Evolutionary conservation across 2,888 invertebrate species (phyloP).

Genomic region (Artemia sinica): DNA sequence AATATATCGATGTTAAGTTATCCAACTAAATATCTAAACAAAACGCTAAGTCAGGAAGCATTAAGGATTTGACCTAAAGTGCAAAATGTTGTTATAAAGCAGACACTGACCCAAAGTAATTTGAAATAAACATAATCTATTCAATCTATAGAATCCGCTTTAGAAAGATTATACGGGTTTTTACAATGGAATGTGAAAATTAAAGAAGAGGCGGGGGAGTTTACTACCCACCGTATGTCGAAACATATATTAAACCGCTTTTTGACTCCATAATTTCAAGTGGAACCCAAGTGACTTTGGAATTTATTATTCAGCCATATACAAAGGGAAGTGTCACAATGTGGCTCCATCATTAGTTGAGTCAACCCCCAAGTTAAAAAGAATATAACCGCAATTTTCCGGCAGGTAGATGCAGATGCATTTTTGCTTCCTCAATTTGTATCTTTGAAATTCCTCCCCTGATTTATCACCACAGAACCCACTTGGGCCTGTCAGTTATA

Average conservation of each 20-base stretch:
- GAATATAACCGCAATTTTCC: conserved; percentile 12
- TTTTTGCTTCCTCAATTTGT: conserved; percentile 13
- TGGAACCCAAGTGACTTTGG: conserved; percentile 7
- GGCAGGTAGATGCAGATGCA: conserved; percentile 11
- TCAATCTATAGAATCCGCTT: too few species aligned
- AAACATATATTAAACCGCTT: neutral
- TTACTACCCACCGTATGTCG: too few species aligned
- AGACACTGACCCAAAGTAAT: too few species aligned
- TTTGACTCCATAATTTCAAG: conserved; percentile 4
- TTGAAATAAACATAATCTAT: too few species aligned
- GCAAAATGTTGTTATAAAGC: too few species aligned
- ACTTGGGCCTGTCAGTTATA: neutral
- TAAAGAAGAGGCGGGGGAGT: too few species aligned
- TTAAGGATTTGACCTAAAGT: too few species aligned
- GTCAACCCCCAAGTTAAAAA: conserved; percentile 8
- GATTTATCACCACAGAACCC: conserved; percentile 3
- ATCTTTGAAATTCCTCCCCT: neutral
- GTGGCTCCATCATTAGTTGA: conserved; percentile 12
- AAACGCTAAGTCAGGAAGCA: too few species aligned
- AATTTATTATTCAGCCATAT: conserved; percentile 9
- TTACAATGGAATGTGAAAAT: too few species aligned
- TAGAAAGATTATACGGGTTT: too few species aligned
- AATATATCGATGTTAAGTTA: too few species aligned
- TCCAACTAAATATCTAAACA: too few species aligned
- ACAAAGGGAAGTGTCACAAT: conserved; percentile 2